Evolutionary conservation across 2,113 vertebrate genomes (phyloP), one percentile per base, ranked within the genome.

Genomic region (Parus major): DNA sequence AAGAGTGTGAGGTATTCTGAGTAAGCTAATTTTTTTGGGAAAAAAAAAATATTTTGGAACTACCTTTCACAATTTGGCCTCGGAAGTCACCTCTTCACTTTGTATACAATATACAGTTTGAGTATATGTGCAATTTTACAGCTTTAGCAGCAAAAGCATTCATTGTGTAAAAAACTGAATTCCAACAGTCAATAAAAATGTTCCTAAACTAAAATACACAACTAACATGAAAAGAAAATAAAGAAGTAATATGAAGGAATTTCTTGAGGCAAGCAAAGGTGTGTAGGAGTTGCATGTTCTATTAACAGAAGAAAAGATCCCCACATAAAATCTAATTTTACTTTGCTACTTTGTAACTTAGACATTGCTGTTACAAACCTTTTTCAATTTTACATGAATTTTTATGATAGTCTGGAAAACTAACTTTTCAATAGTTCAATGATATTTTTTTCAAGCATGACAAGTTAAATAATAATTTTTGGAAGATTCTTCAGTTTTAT

Each of bases 271-370:
- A 84, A 66, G 65, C 71, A 79, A 63, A 71, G 19, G 12, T 64
- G 53, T 65, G 91, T 95, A 91, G 95, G 86, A 91, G 81, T 93
- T 91, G 49, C 53, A 19, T 61, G 11, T 84, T 71, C 41, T 90
- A 49, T 88, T 92, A 86, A 79, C 33, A 68, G 84, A 84, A 86
- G 71, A 77, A 90, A 95, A 94, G 52, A 68, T 82, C 61, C 68
- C 61, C n/a, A 49, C 49, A 57, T 79, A 78, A 88, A 84, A 33
- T 84, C 64, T 86, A 71, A 88, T 93, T 91, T 81, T 92, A 86
- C n/a, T 64, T 66, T 64, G 52, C 60, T 83, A 27, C n/a, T 77
- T 88, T 84, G n/a, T 89, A 76, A 49, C 31, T 81, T 93, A 82
- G 64, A 66, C 35, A 75, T 71, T 89, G 49, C 83, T 84, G 52